Base-by-base conservation (phyloP, 2,113 vertebrate species). In the Corapipo altera region DNA sequence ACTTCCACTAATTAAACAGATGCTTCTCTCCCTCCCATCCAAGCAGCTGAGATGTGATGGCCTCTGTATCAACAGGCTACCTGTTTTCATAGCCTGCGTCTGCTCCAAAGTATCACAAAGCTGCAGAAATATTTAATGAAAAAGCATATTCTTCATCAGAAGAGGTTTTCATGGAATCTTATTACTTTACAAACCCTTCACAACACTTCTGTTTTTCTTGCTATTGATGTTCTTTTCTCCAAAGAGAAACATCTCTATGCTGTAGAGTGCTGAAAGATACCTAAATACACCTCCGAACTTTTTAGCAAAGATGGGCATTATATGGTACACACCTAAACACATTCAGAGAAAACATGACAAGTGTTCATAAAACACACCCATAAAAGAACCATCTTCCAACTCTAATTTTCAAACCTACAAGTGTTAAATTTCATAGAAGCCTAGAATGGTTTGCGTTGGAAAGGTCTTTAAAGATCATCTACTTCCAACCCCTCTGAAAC, bases 251-350 rank as follows among this genome's bases (percentile, higher is more conserved):
- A 51, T 66, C 69, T 78, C 9, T 37, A 65, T 70, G 33, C 37
- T 90, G 17, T n/a, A 48, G 37, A 3, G 6, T 91, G 70, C 88
- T 88, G 55, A 96, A 97, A 97, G 73, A 69, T 30, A 54, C 15
- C 51, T 33, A 52, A 84, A 65, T 43, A 33, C 4, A 64, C 1
- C 19, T 39, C 51, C 48, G 92, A 28, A 48, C 5, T 71, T 88
- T 87, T 80, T 82, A 86, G 58, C n/a, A 95, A 94, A 87, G 67
- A 12, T 61, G 4, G 44, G 8, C 48, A 27, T 75, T 91, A 49
- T 92, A 88, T 76, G 55, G 74, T 85, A 51, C 30, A 89, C 48
- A 62, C 73, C 71, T 61, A 85, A 88, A 95, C 39, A 88, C 9
- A 30, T 88, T 95, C 73, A 76, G 95, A 94, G 59, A 91, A 88